Evolutionary conservation across 2,113 vertebrate genomes (phyloP), one percentile per base, ranked within the genome.

Genomic region (Xenotilapia leptura): DNA sequence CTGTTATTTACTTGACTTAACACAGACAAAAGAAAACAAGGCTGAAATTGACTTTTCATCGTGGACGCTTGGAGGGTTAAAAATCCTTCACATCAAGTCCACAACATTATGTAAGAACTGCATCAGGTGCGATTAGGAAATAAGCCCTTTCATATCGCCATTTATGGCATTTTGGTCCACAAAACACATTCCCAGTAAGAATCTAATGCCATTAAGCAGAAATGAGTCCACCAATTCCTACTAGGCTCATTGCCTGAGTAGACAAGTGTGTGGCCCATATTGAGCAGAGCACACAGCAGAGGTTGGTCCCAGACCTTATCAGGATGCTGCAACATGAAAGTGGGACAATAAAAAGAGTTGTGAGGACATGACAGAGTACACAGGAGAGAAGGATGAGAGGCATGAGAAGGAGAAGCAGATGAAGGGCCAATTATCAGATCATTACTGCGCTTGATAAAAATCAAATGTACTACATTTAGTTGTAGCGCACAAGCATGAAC

Each of bases 291-390:
- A 55, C 9, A 9, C 38, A 62, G 83, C 70, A 77, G 79, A 88
- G 80, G 85, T 86, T 70, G 86, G 79, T 90, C 80, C 87, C 90
- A 56, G 82, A 45, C 70, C 75, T 91, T 73, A 89, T 92, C 83
- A 83, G 86, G 79, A 88, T 84, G 87, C 83, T 65, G 88, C 85
- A 55, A 87, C 51, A 49, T 83, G 21, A 94, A 91, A 93, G 87
- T 93, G 87, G 91, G 87, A 70, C 82, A 79, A 83, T 91, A 81
- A 77, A 84, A 83, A 86, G 86, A 88, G 38, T 62, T 83, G 86
- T 65, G 84, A 86, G 55, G 82, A 86, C 56, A 79, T 31, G 62
- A 36, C 51, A 49, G 88, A n/a, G 53, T 15, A 89, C 83, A 86
- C 85, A 79, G 33, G 86, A 86, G 87, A 86, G 82, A 86, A 53